phyloP scores from a whole-genome alignment of 2,888 invertebrate species.

The Agrilus mali region DNA sequence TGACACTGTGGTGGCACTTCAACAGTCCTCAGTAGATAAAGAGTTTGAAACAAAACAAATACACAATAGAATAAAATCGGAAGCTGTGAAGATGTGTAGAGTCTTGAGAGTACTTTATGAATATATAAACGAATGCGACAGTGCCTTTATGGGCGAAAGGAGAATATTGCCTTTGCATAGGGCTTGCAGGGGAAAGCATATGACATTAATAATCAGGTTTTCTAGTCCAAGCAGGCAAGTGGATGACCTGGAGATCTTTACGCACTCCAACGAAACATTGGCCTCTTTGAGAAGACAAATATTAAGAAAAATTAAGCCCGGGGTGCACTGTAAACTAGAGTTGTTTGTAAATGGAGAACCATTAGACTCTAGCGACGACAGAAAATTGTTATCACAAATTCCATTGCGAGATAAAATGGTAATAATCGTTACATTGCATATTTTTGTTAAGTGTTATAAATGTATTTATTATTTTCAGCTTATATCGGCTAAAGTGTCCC shows the following conservation, averaged over 20 bases:
- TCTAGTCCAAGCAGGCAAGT: slow-evolving; percentile 76
- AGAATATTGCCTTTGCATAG: slow-evolving; percentile 79
- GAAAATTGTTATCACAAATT: slow-evolving; percentile 74
- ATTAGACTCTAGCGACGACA: slow-evolving; percentile 76
- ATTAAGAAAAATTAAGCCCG: slow-evolving; percentile 49
- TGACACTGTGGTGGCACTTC: slow-evolving; percentile 61
- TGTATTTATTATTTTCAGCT: slow-evolving; percentile 33
- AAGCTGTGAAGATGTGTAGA: slow-evolving; percentile 79
- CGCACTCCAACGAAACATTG: slow-evolving; percentile 90
- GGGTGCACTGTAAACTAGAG: slow-evolving; percentile 75
- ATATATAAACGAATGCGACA: slow-evolving; percentile 91
- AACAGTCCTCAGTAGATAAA: slow-evolving; percentile 37
- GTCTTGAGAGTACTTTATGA: slow-evolving; percentile 90
- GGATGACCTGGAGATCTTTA: slow-evolving; percentile 84
- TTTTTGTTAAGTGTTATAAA: neutral
- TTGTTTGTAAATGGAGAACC: slow-evolving; percentile 81
- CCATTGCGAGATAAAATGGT: slow-evolving; percentile 82
- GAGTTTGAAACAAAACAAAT: slow-evolving; percentile 35
- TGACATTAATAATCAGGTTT: slow-evolving; percentile 67
- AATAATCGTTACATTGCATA: slow-evolving; percentile 25
- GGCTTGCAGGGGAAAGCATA: slow-evolving; percentile 82
- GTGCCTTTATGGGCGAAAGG: slow-evolving; percentile 74
- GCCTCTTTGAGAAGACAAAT: slow-evolving; percentile 72
- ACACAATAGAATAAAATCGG: slow-evolving; percentile 42
- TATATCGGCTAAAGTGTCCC: slow-evolving; percentile 65